Base-by-base conservation (phyloP, 2,888 invertebrate genomes). In the Heliothis peltigera region DNA sequence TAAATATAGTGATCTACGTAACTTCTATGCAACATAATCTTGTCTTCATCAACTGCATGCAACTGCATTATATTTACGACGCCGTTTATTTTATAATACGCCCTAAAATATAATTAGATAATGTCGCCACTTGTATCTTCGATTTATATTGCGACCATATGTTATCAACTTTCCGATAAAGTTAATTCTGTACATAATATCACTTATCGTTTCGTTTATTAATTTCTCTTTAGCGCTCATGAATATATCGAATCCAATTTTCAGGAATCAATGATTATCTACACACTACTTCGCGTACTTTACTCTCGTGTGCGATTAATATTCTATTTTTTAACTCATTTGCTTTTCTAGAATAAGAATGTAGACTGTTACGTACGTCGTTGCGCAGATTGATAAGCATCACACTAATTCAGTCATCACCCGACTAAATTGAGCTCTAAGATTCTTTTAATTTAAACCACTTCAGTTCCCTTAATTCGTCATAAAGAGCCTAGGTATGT, bases 41-140 rank as follows among this genome's bases (percentile, higher is more conserved):
- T 19, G 32, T 55, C 42, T 59, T 72, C 15, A 59, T 64, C 55
- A 64, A 64, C 55, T 28, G 25, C 10, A 35, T 19, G 42, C 19
- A 47, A 51, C 10, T 63, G 68, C 56, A 75, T 63, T 49, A 49
- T 47, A 39, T 60, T 22, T 53, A 18, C 17, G 49, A 17, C 51
- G 46, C 32, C 15, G 15, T 58, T 21, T 51, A 55, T 58, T 65
- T 52, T 32, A 51, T 60, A 47, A 44, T 49, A 43, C 32, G 39
- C 43, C 43, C 42, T 53, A 49, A 76, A 61, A 59, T 66, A 56
- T 76, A 48, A 61, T 77, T 77, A 58, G 77, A 75, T 73, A 55
- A 68, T 42, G 39, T 51, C 22, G 28, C 59, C 62, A 54, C 53
- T 67, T 59, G 17, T 60, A 62, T 76, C 49, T 75, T 66, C 54